phyloP scores from a whole-genome alignment of 1,140 invertebrate genomes.

The Plodia interpunctella region DNA sequence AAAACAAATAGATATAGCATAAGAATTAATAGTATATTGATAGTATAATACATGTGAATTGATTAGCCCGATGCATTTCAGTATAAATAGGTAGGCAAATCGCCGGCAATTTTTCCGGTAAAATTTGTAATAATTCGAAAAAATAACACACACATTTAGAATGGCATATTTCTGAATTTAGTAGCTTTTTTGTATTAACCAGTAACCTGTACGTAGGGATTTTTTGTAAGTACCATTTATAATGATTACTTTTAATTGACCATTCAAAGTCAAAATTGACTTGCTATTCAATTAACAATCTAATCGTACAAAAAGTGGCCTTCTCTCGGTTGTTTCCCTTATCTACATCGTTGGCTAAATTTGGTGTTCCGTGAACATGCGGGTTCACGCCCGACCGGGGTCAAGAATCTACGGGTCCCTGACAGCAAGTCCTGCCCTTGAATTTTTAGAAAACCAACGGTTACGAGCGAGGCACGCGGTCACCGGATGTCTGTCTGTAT shows the following conservation, averaged over 20 bases:
- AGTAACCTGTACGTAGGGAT: too few species aligned
- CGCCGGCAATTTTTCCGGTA: too few species aligned
- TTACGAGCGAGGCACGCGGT: slow-evolving; percentile 15
- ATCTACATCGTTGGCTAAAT: not conserved
- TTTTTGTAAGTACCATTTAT: too few species aligned
- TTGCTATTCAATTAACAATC: not conserved
- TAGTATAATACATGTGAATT: too few species aligned
- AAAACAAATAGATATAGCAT: too few species aligned
- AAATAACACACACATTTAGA: too few species aligned
- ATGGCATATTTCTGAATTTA: too few species aligned
- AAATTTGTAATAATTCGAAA: too few species aligned
- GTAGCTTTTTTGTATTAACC: too few species aligned
- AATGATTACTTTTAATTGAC: not conserved
- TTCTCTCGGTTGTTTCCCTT: slow-evolving; percentile 3
- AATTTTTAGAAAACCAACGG: slow-evolving; percentile 53
- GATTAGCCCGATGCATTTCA: too few species aligned
- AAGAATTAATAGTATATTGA: too few species aligned
- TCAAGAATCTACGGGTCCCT: slow-evolving; percentile 59
- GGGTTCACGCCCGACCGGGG: slow-evolving; percentile 32
- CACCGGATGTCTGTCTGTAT: slow-evolving; percentile 21
- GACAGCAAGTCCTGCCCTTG: slow-evolving; percentile 50
- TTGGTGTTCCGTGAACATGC: slow-evolving; percentile 19
- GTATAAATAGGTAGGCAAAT: too few species aligned
- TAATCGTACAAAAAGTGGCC: not conserved
- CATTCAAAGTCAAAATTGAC: not conserved